Evolutionary conservation across 1,140 invertebrate genomes (phyloP).

Genomic region (Lycorma delicatula): DNA sequence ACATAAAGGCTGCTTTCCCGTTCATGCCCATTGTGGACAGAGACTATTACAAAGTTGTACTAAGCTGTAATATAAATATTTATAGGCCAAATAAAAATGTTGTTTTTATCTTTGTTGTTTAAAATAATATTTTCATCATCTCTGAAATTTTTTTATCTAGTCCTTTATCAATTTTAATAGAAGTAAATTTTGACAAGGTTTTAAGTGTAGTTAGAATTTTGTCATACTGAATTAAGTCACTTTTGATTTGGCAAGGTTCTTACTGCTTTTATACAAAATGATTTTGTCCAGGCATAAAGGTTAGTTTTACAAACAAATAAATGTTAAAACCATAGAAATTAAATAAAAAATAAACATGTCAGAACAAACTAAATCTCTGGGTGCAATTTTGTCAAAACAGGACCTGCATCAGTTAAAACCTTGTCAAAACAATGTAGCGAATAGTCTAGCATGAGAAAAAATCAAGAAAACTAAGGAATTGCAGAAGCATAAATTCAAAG

Average conservation of each 20-base stretch:
- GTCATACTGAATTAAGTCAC: neutral
- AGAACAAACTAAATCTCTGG: neutral
- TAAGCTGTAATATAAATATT: neutral
- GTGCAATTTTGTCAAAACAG: neutral
- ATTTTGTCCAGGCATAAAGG: too few relatives aligned
- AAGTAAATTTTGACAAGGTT: neutral
- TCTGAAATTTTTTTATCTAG: neutral
- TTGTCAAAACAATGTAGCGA: too few relatives aligned
- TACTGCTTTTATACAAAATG: conserved; percentile 1
- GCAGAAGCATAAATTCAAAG: too few relatives aligned
- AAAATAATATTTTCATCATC: neutral
- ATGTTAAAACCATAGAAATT: neutral
- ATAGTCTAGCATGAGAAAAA: too few relatives aligned
- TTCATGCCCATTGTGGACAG: too few relatives aligned
- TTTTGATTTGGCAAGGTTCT: neutral
- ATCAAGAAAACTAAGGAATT: too few relatives aligned
- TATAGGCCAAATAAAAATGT: too few relatives aligned
- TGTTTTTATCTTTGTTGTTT: too few relatives aligned
- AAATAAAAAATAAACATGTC: too few relatives aligned
- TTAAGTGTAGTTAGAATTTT: neutral
- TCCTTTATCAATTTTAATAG: neutral
- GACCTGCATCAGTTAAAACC: conserved; percentile 1
- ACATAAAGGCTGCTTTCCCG: too few relatives aligned
- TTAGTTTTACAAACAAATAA: too few relatives aligned
- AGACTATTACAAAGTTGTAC: neutral